phyloP scores from a whole-genome alignment of 2,113 vertebrate species.

The Cercocebus atys region DNA sequence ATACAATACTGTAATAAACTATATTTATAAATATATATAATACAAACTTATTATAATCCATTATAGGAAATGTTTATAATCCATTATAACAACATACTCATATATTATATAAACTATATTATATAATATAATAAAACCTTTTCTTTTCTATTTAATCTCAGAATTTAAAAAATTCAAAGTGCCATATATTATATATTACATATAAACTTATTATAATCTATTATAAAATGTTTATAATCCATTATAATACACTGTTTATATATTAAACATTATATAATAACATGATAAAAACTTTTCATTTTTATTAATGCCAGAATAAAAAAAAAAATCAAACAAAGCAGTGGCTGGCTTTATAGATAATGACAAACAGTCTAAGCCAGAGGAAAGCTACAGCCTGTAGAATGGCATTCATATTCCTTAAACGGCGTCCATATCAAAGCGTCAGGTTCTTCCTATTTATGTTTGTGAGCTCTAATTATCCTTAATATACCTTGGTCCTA shows the following conservation, averaged over 20 bases:
- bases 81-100: background rate
- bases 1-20: background rate
- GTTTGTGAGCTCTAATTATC: background rate
- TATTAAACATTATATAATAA: background rate
- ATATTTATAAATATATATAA: background rate
- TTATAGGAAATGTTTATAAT: too few relatives aligned
- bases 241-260: background rate
- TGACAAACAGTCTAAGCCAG: background rate
- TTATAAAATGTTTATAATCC: too few relatives aligned
- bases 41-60: background rate
- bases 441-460: background rate
- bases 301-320: background rate
- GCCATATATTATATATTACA: background rate
- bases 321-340: slow-evolving; percentile 1
- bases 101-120: background rate
- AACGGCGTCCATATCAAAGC: background rate
- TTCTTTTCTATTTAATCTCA: background rate
- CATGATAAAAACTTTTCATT: background rate
- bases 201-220: background rate
- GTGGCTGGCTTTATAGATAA: background rate
- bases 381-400: background rate
- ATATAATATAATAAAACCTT: background rate
- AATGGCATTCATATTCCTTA: background rate
- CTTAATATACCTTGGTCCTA: background rate
- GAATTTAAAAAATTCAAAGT: background rate